Evolutionary conservation across 2,113 vertebrate genomes (phyloP).

Genomic region (Bucco capensis): DNA sequence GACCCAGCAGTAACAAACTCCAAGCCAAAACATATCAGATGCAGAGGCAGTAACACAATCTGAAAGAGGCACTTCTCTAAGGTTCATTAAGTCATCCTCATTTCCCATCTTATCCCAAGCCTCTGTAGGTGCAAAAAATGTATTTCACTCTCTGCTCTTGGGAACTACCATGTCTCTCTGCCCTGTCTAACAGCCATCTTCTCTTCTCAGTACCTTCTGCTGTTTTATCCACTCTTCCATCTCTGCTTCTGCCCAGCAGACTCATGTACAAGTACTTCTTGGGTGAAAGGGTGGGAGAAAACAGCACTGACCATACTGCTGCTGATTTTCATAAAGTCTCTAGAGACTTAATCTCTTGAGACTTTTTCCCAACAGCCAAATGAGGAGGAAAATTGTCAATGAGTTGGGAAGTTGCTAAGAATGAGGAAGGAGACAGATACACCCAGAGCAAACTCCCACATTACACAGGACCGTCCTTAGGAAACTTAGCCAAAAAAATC

Average conservation of each 20-base stretch:
- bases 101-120: background rate
- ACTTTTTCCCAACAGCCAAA: accelerated
- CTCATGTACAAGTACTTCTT: background rate
- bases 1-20: background rate
- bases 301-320: background rate
- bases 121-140: background rate
- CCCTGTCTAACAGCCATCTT: background rate
- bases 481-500: background rate
- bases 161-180: background rate
- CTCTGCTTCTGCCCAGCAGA: background rate
- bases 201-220: background rate
- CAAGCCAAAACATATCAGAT: background rate
- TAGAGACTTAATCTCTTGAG: background rate
- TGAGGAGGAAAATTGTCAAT: background rate
- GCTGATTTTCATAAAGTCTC: background rate
- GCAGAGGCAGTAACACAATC: background rate
- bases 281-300: background rate
- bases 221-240: background rate
- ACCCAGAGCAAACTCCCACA: background rate
- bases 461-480: background rate
- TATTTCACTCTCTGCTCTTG: background rate
- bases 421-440: background rate
- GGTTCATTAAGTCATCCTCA: background rate
- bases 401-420: background rate
- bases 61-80: background rate